These are phyloP conservation scores for Idaea dimidiata DNA, from an alignment of 2,888 invertebrate genomes.

Conservation along the genomic window DNA sequence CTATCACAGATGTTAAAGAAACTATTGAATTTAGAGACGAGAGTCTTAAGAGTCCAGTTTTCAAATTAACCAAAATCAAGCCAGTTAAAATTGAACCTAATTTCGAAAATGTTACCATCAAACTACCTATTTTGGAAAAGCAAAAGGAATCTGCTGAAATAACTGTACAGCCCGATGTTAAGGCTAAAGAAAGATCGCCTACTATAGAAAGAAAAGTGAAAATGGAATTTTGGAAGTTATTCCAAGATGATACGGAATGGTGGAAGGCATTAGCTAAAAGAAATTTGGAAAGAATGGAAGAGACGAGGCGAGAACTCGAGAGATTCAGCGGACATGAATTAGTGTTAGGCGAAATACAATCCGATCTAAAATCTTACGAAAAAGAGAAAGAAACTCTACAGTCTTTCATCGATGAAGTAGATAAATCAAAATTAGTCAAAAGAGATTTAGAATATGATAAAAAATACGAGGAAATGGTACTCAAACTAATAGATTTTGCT, in stretches of 20 bases:
- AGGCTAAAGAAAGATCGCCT: conserved; percentile 31
- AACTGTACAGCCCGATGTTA: conserved; percentile 45
- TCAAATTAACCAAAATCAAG: conserved; percentile 64
- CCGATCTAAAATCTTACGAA: conserved; percentile 58
- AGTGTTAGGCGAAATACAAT: conserved; percentile 62
- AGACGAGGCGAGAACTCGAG: conserved; percentile 66
- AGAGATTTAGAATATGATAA: conserved; percentile 68
- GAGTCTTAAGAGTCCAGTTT: conserved; percentile 59
- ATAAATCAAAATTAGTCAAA: conserved; percentile 62
- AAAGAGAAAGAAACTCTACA: conserved; percentile 63
- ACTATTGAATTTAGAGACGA: conserved; percentile 40
- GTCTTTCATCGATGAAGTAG: conserved; percentile 69
- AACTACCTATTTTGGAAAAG: conserved; percentile 44
- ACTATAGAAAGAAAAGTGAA: conserved; percentile 47
- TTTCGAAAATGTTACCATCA: conserved; percentile 26
- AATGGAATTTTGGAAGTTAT: conserved; percentile 68
- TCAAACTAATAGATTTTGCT: conserved; percentile 70
- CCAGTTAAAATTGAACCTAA: conserved; percentile 53
- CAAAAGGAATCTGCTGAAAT: conserved; percentile 52
- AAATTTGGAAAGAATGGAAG: conserved; percentile 72
- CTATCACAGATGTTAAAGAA: conserved; percentile 25
- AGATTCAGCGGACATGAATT: conserved; percentile 72
- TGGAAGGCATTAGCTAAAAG: conserved; percentile 74
- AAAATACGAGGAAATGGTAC: conserved; percentile 72
- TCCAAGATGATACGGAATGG: conserved; percentile 73